These are phyloP conservation scores for Alligator sinensis DNA, from an alignment of 2,113 vertebrate genomes.

Conservation along the genomic window DNA sequence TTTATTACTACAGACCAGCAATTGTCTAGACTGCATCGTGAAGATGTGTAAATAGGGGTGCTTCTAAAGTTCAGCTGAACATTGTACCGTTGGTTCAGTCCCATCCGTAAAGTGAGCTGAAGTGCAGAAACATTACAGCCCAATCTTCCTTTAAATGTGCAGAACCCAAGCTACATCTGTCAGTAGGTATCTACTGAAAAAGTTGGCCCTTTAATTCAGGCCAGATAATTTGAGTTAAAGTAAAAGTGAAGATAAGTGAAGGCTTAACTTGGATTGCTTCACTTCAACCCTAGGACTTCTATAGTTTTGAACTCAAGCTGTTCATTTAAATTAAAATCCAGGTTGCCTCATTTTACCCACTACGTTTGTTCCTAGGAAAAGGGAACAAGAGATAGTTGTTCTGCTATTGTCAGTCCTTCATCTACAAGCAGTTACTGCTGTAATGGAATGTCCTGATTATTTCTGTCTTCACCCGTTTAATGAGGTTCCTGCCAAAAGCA, in stretches of 20 bases:
- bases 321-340: no score
- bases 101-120: not conserved
- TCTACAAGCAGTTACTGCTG: not conserved
- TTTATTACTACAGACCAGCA: not conserved
- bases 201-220: rapidly evolving
- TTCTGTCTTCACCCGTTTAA: not conserved
- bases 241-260: no score
- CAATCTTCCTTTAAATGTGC: not conserved
- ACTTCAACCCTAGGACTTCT: no score
- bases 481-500: not conserved
- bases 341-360: no score
- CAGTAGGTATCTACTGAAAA: no score
- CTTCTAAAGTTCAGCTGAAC: not conserved
- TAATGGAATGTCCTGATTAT: not conserved
- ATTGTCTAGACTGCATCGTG: not conserved
- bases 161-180: not conserved
- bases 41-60: not conserved
- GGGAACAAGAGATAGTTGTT: not conserved
- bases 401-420: no score
- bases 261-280: no score
- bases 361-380: not conserved
- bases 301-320: no score
- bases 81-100: not conserved
- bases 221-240: not conserved
- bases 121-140: not conserved